Evolutionary conservation across 2,797 vertebrate genomes (phyloP), one percentile per base, ranked within the genome.

Genomic region (Lacerta agilis): DNA sequence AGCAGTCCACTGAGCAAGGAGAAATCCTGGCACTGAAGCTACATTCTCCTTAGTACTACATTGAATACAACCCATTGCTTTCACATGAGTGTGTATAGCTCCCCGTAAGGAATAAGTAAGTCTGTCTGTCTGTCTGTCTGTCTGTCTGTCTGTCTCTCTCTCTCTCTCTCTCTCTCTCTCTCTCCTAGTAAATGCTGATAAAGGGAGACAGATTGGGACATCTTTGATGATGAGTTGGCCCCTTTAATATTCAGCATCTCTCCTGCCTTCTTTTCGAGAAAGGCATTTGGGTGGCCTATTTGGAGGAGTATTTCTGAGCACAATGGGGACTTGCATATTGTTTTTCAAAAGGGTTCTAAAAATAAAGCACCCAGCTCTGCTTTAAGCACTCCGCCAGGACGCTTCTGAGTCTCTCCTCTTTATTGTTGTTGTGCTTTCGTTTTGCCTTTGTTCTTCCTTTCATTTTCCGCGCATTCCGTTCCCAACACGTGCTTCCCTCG

Each of bases 291-390:
- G 71, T 81, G 77, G 88, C 69, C 69, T 81, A 69, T 76, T 69
- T 76, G 78, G 41, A 80, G 58, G n/a, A 66, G 41, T 76, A 81
- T 89, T 89, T 89, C 85, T 67, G 85, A 85, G 88, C 41, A 49
- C 78, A 23, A 67, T 76, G 83, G 83, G 75, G 55, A 67, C 55
- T 85, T 85, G 18, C 78, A 81, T 69, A 55, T 85, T 89, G 78
- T 81, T 89, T 85, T 67, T 81, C 23, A 23, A 89, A 80, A 89
- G 80, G 78, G 66, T 49, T 27, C 88, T 85, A 89, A 89, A 89
- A 85, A 89, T 89, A 85, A 89, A 89, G 13, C 71, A 45, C 33
- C 67, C 6, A 61, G 27, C 72, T 85, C 83, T 81, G 71, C 67
- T 89, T 85, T 81, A 85, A 81, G 76, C 88, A 75, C 88, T 45